A percentile compares a stretch with the other conserved stretches of the same genome.
Conservation (phyloP, 2,113 vertebrate species). For the Rhipidura dahli region DNA sequence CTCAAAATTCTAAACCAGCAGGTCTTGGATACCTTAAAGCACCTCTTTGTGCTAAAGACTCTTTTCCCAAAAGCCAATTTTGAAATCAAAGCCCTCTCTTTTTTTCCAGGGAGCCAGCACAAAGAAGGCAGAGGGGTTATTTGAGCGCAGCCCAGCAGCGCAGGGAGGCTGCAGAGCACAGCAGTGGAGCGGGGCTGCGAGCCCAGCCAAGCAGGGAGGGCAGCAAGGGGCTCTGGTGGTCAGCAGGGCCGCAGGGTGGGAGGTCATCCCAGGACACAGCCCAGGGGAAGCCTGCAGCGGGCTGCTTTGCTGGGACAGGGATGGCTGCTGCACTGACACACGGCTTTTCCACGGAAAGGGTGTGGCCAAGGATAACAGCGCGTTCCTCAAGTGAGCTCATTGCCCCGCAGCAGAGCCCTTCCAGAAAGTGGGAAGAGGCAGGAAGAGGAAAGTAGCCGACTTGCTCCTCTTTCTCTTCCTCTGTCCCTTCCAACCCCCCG, state of each 20-base stretch:
- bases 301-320: neutral
- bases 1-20: neutral
- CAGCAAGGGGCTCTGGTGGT: neutral
- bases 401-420: neutral
- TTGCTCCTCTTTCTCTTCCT: neutral
- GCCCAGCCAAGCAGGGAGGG: neutral
- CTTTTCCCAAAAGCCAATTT: neutral
- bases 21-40: neutral
- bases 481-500: neutral
- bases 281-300: neutral
- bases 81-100: neutral
- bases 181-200: neutral
- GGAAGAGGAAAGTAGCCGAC: neutral
- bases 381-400: neutral
- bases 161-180: neutral
- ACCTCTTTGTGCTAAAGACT: neutral
- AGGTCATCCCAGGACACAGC: constrained; percentile 29
- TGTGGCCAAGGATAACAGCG: neutral
- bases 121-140: neutral
- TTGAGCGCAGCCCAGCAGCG: neutral
- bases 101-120: neutral
- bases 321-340: neutral
- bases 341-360: neutral
- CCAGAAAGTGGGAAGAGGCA: neutral
- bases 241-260: neutral